Conservation (phyloP, 2,888 invertebrate genomes). For the Nomada ferruginata region DNA sequence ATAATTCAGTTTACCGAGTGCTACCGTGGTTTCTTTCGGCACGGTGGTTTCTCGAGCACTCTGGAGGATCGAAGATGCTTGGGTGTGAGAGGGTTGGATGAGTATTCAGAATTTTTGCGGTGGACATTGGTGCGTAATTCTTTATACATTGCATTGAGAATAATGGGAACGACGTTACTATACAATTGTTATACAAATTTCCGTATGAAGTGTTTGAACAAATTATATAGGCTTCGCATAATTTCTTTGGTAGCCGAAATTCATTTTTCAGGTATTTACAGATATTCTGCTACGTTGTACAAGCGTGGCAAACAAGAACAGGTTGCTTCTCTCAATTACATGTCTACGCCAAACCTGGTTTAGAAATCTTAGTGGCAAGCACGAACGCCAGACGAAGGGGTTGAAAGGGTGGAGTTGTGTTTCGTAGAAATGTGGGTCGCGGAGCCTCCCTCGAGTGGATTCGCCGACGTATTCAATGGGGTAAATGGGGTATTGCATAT, state of each 20-base stretch:
- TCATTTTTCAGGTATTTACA: no score
- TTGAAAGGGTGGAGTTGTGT: background rate
- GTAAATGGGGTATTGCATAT: conserved; percentile 82
- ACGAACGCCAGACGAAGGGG: conserved; percentile 13
- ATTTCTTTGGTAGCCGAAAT: no score
- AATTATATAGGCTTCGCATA: no score
- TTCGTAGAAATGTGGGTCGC: conserved; percentile 78
- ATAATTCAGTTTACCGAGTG: conserved; percentile 76
- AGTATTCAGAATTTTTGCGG: no score
- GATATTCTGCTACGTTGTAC: no score
- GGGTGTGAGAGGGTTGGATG: no score
- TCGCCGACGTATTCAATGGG: conserved; percentile 77
- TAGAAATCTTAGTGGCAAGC: conserved; percentile 57
- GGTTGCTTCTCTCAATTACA: background rate
- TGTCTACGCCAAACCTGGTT: conserved; percentile 24
- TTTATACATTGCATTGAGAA: no score
- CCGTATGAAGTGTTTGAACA: no score
- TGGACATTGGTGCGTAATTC: no score
- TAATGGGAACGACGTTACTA: no score
- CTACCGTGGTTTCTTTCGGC: conserved; percentile 29
- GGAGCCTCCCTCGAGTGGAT: conserved; percentile 72
- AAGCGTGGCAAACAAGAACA: background rate
- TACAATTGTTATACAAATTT: no score
- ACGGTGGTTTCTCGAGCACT: background rate
- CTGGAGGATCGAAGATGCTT: no score